phyloP scores from a whole-genome alignment of 1,140 invertebrate species.

The Mamestra configurata region DNA sequence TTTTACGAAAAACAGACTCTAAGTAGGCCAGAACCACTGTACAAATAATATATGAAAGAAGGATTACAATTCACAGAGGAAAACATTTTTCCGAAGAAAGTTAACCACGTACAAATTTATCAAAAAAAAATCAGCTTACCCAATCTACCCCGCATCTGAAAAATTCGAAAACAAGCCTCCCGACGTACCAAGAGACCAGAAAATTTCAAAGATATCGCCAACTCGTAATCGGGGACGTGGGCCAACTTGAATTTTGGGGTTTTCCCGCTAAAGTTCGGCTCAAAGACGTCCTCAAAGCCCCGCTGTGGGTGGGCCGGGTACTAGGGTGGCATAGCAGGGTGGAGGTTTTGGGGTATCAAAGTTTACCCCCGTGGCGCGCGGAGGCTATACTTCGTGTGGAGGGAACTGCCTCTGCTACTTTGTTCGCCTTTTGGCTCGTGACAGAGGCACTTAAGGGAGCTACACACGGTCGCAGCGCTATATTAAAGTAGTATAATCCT shows the following conservation, averaged over 20 bases:
- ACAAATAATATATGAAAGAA: background rate
- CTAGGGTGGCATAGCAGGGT: conserved; percentile 75
- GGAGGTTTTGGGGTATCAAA: conserved; percentile 83
- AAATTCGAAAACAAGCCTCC: conserved; percentile 36
- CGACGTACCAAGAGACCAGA: conserved; percentile 72
- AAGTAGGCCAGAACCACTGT: background rate
- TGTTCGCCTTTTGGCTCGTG: conserved; percentile 84
- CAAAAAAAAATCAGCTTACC: conserved; percentile 44
- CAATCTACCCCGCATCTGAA: conserved; percentile 54
- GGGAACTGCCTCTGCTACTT: conserved; percentile 76
- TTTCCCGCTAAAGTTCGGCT: conserved; percentile 84
- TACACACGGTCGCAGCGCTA: conserved; percentile 71
- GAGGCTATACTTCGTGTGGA: conserved; percentile 77
- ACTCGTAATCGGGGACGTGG: conserved; percentile 80
- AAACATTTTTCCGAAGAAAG: background rate
- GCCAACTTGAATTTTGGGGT: conserved; percentile 84
- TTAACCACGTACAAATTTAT: conserved; percentile 20
- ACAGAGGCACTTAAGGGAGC: conserved; percentile 86
- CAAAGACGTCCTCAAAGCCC: conserved; percentile 85
- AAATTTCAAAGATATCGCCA: conserved; percentile 85
- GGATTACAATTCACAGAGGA: background rate
- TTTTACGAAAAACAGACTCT: background rate
- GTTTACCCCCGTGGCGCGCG: conserved; percentile 78
- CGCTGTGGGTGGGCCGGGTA: conserved; percentile 77
- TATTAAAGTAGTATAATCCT: conserved; percentile 77